Base-by-base conservation (phyloP, 2,888 invertebrate genomes). In the Strigamia maritima region DNA sequence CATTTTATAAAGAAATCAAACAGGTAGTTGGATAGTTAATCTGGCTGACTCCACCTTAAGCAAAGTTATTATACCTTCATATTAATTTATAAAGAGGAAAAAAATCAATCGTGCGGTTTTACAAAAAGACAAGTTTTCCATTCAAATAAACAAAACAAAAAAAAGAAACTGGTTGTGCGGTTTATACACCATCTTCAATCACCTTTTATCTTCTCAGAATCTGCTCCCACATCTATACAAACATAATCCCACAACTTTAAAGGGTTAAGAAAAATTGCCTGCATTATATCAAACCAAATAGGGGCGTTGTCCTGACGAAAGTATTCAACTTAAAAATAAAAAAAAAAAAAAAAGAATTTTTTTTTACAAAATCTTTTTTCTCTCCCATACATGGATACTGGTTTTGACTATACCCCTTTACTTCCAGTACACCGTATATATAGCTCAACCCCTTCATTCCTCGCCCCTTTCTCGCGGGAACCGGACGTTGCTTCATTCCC, bases 391-490 rank as follows among this genome's bases (percentile, higher is more conserved):
- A 44, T 3, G 22, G 3, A 65, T 65, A 65, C 60, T 65, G 60
- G 60, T 65, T 65, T 22, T 19, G 24, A 12, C 60, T 19, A 16
- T 44, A 65, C 60, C 60, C 60, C 60, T 65, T 65, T 65, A 24
- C 60, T 65, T 19, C 60, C 60, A 65, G n/a, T 19, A 22, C 38
- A 19, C n/a, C n/a, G 35, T 35, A 35, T 10, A 35, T 35, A 8
- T 35, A 35, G 22, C 6, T 65, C 60, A 65, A 65, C 60, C 60
- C 60, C 60, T 65, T 65, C 60, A 22, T 65, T 22, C 24, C 60
- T 65, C 22, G 24, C 60, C 60, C 60, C 60, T 65, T 65, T 65
- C 60, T 65, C 60, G 60, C 60, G 60, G 60, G 60, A 65, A 65
- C 60, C 22, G 60, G 60, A 19, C 60, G 60, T 65, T 19, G 60